Base-by-base conservation (phyloP, 2,113 vertebrate species). In the Leucoraja erinaceus region DNA sequence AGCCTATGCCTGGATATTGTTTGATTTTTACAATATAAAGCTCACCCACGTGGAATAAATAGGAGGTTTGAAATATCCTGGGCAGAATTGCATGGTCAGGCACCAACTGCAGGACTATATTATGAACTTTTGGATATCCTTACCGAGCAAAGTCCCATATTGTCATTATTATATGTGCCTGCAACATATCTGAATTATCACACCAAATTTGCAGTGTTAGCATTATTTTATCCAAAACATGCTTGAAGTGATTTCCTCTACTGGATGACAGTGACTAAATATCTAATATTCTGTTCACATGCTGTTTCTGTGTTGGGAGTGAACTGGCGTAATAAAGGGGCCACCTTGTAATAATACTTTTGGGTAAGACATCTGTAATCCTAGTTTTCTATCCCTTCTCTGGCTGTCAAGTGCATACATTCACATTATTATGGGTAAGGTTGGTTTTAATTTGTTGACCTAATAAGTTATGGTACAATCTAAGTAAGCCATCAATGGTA, bases 401-500 rank as follows among this genome's bases (percentile, higher is more conserved):
- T 84, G 25, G 56, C 10, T n/a, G 28, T 25, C 81, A 8, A 84
- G 59, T 84, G 25, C 25, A 86, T 81, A 47, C 6, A 86, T 54
- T 56, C 28, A 61, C 25, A 25, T 61, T 25, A 4, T 59, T 86
- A 25, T 61, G 28, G 56, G 25, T 81, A 7, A 81, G 16, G 4
- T 59, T 28, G 12, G 22, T 83, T 83, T 59, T 86, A 61, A 4
- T 5, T 28, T 86, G 9, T n/a, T 86, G 22, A 28, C 79, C 68
- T 81, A 16, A 93, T 47, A 18, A 93, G 92, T 0, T 93, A 95
- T 11, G 95, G 94, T 28, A 84, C 56, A 61, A 93, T 94, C 47
- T 68, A 93, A 0, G 4, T 72, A 77, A 81, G 0, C 93, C 1
- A 14, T 11, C 56, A 61, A 8, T 10, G 9, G 11, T 56, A 86